Percentiles rank a stretch among this genome's conserved stretches.
These are phyloP conservation scores for Macroteleia sp. DNA, from an alignment of 2,888 invertebrate species.

Conservation along the genomic window DNA sequence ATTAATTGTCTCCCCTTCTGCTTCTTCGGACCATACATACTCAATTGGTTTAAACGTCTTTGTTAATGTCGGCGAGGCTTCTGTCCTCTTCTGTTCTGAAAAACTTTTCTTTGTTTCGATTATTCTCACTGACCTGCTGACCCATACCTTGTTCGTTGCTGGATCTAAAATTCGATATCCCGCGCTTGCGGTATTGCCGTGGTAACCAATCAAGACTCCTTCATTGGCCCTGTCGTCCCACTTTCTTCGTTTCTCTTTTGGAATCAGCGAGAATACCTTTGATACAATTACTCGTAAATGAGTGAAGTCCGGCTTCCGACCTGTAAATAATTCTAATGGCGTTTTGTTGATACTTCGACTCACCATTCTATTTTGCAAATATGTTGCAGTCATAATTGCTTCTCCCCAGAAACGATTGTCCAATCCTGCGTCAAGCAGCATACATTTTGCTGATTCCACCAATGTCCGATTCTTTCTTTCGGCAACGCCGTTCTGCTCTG, in stretches of 20 bases:
- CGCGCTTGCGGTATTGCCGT: constrained; percentile 15
- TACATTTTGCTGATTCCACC: constrained; percentile 17
- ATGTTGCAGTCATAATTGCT: constrained; percentile 35
- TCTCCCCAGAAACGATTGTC: constrained; percentile 44
- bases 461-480: constrained; percentile 37
- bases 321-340: constrained; percentile 37
- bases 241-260: constrained; percentile 38
- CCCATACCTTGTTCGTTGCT: constrained; percentile 25
- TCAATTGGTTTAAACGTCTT: too few relatives aligned
- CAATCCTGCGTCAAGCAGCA: constrained; percentile 35
- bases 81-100: too few relatives aligned
- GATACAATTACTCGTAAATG: constrained; percentile 34
- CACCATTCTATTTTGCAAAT: constrained; percentile 25
- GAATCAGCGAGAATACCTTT: constrained; percentile 26
- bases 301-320: constrained; percentile 25
- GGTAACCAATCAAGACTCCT: constrained; percentile 36
- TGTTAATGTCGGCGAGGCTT: too few relatives aligned
- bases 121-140: constrained; percentile 42
- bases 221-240: constrained; percentile 35
- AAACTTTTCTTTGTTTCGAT: too few relatives aligned
- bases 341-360: constrained; percentile 23
- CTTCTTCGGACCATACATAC: too few relatives aligned
- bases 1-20: too few relatives aligned
- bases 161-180: constrained; percentile 39
- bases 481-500: constrained; percentile 51